Conservation (phyloP, 2,888 invertebrate species). For the Andrena bicolor region DNA sequence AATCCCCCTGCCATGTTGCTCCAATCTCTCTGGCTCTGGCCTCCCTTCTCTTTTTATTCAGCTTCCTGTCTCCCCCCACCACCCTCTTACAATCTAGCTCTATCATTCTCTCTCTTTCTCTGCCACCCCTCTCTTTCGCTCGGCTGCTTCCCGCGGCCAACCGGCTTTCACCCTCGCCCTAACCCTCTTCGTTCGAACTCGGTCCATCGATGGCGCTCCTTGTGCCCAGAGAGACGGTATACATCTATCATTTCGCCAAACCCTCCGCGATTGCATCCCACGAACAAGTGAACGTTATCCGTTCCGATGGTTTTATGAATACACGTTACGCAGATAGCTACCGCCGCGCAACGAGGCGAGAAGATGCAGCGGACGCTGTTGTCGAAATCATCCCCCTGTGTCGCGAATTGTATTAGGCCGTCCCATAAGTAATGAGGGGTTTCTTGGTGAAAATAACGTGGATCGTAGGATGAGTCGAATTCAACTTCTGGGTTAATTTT, state of each 20-base stretch:
- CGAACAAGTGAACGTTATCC: slow-evolving; percentile 69
- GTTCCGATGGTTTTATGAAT: slow-evolving; percentile 68
- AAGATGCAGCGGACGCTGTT: slow-evolving; percentile 49
- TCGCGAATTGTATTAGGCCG: not conserved
- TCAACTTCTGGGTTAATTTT: too few species aligned
- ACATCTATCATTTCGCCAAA: slow-evolving; percentile 76
- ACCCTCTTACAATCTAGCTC: too few species aligned
- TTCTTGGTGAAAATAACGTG: too few species aligned
- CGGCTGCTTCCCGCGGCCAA: slow-evolving; percentile 56
- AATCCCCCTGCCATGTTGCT: slow-evolving; percentile 71
- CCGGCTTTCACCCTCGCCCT: slow-evolving; percentile 48
- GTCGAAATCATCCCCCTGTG: slow-evolving; percentile 37
- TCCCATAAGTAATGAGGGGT: too few species aligned
- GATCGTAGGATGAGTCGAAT: too few species aligned
- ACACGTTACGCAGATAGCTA: slow-evolving; percentile 20
- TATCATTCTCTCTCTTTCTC: slow-evolving; percentile 25
- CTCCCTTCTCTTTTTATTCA: slow-evolving; percentile 51
- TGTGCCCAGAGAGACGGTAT: slow-evolving; percentile 64
- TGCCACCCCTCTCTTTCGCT: slow-evolving; percentile 18
- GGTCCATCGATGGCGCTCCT: slow-evolving; percentile 70
- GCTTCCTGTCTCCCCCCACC: slow-evolving; percentile 23
- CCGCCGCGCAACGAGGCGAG: not conserved
- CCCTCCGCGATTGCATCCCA: slow-evolving; percentile 63
- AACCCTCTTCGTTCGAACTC: slow-evolving; percentile 59
- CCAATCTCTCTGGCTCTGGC: slow-evolving; percentile 72